These are phyloP conservation scores for Nephrotoma flavescens DNA, from an alignment of 2,888 invertebrate species.

Conservation along the genomic window DNA sequence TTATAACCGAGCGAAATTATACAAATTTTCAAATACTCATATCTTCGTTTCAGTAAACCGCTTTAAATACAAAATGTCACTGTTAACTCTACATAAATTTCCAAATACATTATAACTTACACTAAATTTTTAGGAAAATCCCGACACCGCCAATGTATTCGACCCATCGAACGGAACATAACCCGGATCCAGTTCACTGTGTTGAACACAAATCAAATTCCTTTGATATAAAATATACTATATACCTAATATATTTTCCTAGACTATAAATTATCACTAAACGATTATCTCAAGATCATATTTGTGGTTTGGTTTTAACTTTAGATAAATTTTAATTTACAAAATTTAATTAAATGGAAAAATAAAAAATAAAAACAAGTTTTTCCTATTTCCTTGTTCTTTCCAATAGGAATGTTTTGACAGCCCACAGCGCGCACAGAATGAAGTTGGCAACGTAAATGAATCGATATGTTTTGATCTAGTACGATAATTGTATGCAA, in stretches of 20 bases:
- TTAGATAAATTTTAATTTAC: background rate
- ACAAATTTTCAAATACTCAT: constrained; percentile 32
- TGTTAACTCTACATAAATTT: background rate
- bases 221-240: background rate
- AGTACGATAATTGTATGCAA: background rate
- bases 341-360: background rate
- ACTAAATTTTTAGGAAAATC: constrained; percentile 13
- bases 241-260: background rate
- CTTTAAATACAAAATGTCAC: constrained; percentile 14
- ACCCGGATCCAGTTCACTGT: background rate
- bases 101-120: constrained; percentile 8
- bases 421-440: background rate
- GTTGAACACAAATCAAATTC: background rate
- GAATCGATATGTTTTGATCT: background rate
- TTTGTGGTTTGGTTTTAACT: background rate
- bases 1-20: constrained; percentile 58
- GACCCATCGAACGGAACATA: constrained; percentile 11
- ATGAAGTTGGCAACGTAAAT: background rate
- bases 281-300: background rate
- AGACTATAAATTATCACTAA: background rate
- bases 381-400: background rate
- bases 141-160: constrained; percentile 16
- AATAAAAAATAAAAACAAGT: background rate
- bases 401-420: background rate
- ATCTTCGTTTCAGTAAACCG: constrained; percentile 17